Base-by-base conservation (phyloP, 2,113 vertebrate species). In the Pangasianodon hypophthalmus region DNA sequence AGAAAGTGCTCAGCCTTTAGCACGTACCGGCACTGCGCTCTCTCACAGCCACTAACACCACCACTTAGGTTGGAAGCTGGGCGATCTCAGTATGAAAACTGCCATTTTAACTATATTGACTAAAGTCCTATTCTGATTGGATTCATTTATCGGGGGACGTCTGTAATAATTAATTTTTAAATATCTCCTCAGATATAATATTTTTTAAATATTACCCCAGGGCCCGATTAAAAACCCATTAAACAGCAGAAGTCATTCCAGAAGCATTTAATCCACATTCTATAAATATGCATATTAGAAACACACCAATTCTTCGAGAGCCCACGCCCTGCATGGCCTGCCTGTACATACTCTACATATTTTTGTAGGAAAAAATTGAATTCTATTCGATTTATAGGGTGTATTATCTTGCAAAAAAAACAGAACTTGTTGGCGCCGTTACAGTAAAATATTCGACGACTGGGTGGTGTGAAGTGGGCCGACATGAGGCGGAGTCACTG, bases 11-110 rank as follows among this genome's bases (percentile, higher is more conserved):
- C 54, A 75, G 26, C 24, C 37, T 32, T n/a, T 24, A 64, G 29
- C 83, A 86, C 88, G 80, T 85, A 50, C 83, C n/a, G 84, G 44
- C 84, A 84, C 71, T 64, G 58, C 9, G 21, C 81, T 48, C 46
- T 84, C 64, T 26, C 67, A 37, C 48, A 21, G 67, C 80, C 41
- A 16, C 52, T n/a, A 44, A 56, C 44, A 29, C 29, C 11, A 89
- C 54, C 88, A 79, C 82, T 37, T 50, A 67, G 71, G 13, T n/a
- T 26, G 14, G 10, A 77, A 77, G 73, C 46, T 41, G 18, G 18
- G 1, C 1, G 41, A 77, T 24, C 24, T 9, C 73, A 11, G 41
- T 46, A 75, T 19, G 19, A 75, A 75, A 24, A 11, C 32, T 1
- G 64, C 10, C 21, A 3, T 16, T 56, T 56, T 52, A 52, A 52